Conservation (phyloP, 2,113 vertebrate genomes). For the Cygnus atratus region DNA sequence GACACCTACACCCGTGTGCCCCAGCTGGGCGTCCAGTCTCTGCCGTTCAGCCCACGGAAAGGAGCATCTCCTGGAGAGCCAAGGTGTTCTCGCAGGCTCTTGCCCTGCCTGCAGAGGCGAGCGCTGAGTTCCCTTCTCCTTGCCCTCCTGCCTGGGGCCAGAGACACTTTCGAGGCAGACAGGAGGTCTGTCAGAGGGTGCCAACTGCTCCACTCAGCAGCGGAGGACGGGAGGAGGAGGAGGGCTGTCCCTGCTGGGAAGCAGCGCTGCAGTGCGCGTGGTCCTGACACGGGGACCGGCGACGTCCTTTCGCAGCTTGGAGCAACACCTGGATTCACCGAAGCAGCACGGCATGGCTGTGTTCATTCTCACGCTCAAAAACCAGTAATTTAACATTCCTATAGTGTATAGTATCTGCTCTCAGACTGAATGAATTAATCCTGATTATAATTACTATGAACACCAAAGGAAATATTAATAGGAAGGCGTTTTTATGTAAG, state of each 20-base stretch:
- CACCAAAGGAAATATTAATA: neutral
- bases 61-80: neutral
- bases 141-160: too few relatives aligned
- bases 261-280: accelerated
- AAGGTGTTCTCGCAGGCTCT: neutral
- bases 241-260: neutral
- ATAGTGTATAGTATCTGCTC: neutral
- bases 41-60: accelerated
- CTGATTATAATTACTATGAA: neutral
- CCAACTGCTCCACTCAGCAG: accelerated
- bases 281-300: accelerated
- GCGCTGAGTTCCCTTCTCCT: accelerated
- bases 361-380: neutral
- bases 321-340: neutral
- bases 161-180: neutral
- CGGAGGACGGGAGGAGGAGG: neutral
- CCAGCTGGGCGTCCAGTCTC: neutral
- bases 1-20: accelerated
- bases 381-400: neutral
- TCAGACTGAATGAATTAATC: neutral
- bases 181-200: neutral
- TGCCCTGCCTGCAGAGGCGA: neutral
- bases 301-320: neutral
- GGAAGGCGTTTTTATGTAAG: neutral
- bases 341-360: accelerated